These are phyloP conservation scores for Archaeoteleia sp. DNA, from an alignment of 2,888 invertebrate genomes.

Conservation along the genomic window DNA sequence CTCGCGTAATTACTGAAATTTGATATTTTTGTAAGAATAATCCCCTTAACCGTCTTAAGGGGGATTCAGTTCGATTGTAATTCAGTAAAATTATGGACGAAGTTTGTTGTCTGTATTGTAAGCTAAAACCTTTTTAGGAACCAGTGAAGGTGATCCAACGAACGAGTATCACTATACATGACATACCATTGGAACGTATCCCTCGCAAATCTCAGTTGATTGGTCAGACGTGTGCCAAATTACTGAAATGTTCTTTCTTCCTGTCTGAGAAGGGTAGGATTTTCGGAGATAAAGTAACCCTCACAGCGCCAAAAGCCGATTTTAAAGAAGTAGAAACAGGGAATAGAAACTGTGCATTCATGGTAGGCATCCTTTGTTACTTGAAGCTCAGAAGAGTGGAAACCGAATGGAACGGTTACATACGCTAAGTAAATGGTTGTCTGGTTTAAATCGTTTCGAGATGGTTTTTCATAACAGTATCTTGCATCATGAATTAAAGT, in stretches of 20 bases:
- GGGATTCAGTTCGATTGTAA: neutral
- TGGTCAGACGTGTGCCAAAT: slow-evolving; percentile 54
- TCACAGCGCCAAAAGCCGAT: slow-evolving; percentile 46
- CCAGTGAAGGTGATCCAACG: slow-evolving; percentile 50
- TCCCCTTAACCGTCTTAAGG: too few relatives aligned
- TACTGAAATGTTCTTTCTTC: slow-evolving; percentile 51
- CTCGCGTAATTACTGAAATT: slow-evolving; percentile 41
- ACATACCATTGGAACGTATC: slow-evolving; percentile 42
- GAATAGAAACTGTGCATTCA: slow-evolving; percentile 46
- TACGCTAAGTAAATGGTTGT: slow-evolving; percentile 31
- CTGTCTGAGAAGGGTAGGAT: slow-evolving; percentile 42
- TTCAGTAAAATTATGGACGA: neutral
- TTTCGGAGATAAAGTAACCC: slow-evolving; percentile 52
- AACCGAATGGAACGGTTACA: slow-evolving; percentile 40
- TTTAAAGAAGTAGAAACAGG: slow-evolving; percentile 50
- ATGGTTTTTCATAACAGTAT: too few relatives aligned
- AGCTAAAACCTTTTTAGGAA: slow-evolving; percentile 44
- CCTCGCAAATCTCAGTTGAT: slow-evolving; percentile 52
- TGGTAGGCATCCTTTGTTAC: slow-evolving; percentile 42
- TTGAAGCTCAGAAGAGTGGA: slow-evolving; percentile 42
- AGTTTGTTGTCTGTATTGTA: slow-evolving; percentile 50
- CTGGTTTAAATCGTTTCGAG: slow-evolving; percentile 30
- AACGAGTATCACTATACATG: slow-evolving; percentile 26
- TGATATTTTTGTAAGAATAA: slow-evolving; percentile 18
- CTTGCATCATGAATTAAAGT: slow-evolving; percentile 22